phyloP scores from a whole-genome alignment of 2,888 invertebrate genomes.

The Microplitis deprimator region DNA sequence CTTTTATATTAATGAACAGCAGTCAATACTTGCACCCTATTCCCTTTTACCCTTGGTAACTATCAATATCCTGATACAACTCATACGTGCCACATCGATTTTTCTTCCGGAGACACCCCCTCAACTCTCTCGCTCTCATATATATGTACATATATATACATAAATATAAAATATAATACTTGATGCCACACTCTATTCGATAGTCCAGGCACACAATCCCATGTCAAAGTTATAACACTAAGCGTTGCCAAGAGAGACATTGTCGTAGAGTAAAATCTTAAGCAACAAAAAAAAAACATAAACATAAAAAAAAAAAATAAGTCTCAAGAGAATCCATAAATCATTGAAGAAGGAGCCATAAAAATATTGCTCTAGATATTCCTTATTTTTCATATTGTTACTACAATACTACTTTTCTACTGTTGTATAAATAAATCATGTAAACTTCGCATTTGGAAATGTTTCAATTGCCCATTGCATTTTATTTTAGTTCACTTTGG shows the following conservation, averaged over 20 bases:
- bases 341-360: conserved; percentile 33
- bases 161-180: background rate
- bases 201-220: conserved; percentile 35
- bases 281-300: background rate
- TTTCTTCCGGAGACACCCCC: conserved; percentile 28
- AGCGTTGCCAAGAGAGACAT: conserved; percentile 33
- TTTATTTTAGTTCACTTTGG: conserved; percentile 13
- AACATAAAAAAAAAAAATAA: conserved; percentile 12
- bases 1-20: background rate
- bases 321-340: conserved; percentile 30
- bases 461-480: conserved; percentile 22
- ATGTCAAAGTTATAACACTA: conserved; percentile 30
- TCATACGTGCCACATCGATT: conserved; percentile 48
- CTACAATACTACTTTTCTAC: conserved; percentile 6
- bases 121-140: background rate
- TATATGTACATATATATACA: background rate
- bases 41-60: conserved; percentile 42
- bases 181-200: conserved; percentile 13
- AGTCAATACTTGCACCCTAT: conserved; percentile 10
- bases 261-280: conserved; percentile 11
- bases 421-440: conserved; percentile 7
- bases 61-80: conserved; percentile 45
- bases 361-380: conserved; percentile 32
- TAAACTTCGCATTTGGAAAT: conserved; percentile 14
- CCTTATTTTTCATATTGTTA: conserved; percentile 13